Percentiles rank a stretch among this genome's conserved stretches.
phyloP scores from a whole-genome alignment of 2,113 vertebrate genomes.

The Psittacara wagleri region DNA sequence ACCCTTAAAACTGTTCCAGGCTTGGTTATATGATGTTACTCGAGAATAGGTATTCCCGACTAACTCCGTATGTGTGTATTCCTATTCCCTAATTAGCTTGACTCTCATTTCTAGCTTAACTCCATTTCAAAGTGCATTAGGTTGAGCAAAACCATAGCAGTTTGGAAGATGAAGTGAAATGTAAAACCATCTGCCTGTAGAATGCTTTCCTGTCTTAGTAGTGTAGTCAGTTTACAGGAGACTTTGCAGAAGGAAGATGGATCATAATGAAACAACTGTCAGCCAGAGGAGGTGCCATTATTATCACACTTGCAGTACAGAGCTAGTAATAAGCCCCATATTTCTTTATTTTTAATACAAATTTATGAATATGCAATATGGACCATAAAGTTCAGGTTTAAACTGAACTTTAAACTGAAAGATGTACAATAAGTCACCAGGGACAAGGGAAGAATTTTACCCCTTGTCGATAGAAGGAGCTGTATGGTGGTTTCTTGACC shows the following conservation, averaged over 20 bases:
- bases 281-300: neutral
- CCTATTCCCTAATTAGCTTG: neutral
- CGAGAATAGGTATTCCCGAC: neutral
- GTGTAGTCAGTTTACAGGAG: neutral
- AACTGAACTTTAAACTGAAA: neutral
- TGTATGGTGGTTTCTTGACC: neutral
- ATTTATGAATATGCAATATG: neutral
- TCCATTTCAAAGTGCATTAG: neutral
- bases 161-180: neutral
- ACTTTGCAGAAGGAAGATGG: neutral
- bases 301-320: neutral
- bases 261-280: neutral
- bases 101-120: neutral
- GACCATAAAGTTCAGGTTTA: neutral
- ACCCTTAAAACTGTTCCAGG: neutral
- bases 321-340: neutral
- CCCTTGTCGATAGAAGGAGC: neutral
- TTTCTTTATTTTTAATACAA: neutral
- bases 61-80: neutral
- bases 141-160: neutral
- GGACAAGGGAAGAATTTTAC: neutral
- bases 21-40: neutral
- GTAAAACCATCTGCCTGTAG: neutral
- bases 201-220: neutral
- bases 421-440: rapidly evolving